A percentile compares a stretch with the other conserved stretches of the same genome.
Evolutionary conservation across 2,113 vertebrate species (phyloP).

Genomic region (Elephantulus edwardii): DNA sequence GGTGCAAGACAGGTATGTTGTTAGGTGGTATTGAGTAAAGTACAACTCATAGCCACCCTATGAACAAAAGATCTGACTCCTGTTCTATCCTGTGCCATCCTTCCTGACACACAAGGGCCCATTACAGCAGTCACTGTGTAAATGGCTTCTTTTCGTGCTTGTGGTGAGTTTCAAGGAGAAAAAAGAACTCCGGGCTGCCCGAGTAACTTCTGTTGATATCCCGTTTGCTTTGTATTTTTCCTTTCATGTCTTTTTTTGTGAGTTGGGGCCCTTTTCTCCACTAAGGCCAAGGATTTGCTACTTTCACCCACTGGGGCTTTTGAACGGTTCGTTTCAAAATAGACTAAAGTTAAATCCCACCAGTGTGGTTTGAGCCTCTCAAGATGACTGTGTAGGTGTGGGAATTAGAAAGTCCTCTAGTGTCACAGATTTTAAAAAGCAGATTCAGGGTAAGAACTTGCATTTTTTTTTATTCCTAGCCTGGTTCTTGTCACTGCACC

Average conservation of each 20-base stretch:
- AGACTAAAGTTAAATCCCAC: background rate
- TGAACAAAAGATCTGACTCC: no score
- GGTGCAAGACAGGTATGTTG: background rate
- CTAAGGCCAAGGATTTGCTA: background rate
- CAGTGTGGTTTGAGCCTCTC: background rate
- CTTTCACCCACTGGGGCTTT: background rate
- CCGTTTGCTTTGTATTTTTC: background rate
- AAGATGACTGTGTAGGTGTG: background rate
- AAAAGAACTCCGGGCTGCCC: background rate
- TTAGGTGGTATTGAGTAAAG: no score
- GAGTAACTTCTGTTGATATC: background rate
- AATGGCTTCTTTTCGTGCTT: background rate
- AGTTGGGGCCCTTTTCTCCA: background rate
- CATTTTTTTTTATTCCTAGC: background rate
- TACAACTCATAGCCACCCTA: no score
- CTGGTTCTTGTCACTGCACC: background rate
- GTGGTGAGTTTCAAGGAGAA: background rate
- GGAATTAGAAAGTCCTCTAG: background rate
- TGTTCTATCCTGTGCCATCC: no score
- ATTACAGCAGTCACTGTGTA: background rate
- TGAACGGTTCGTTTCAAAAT: constrained; percentile 1
- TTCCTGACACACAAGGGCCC: no score
- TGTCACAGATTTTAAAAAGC: background rate
- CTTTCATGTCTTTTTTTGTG: background rate
- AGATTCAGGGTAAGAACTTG: background rate